Percentiles rank a stretch among this genome's conserved stretches.
These are phyloP conservation scores for Gymnoscopelus microlampas DNA, from an alignment of 2,797 vertebrate species.

Conservation along the genomic window DNA sequence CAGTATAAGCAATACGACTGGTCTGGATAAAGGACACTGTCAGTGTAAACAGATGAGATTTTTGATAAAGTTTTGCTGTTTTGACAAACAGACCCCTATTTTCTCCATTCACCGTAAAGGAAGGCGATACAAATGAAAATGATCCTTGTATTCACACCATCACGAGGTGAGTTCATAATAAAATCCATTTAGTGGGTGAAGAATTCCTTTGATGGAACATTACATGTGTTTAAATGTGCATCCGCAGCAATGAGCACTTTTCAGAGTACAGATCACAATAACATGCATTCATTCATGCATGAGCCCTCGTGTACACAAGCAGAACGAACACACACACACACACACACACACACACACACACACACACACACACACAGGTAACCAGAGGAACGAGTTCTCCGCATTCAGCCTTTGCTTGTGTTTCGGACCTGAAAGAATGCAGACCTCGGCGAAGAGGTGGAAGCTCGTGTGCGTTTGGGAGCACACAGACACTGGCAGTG, in stretches of 20 bases:
- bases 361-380: conserved; percentile 4
- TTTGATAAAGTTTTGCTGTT: no score
- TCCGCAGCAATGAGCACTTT: background rate
- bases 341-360: background rate
- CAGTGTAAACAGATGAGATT: no score
- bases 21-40: no score
- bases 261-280: conserved; percentile 3
- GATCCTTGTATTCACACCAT: no score
- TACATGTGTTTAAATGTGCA: background rate
- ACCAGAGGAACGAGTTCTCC: conserved; percentile 43
- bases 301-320: conserved; percentile 23
- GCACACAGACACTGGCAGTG: conserved; percentile 38
- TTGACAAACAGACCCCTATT: no score
- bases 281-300: conserved; percentile 3
- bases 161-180: no score
- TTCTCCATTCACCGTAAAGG: no score
- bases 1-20: no score
- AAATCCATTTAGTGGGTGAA: no score
- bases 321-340: conserved; percentile 1
- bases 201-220: no score
- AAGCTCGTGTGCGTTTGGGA: conserved; percentile 23
- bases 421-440: conserved; percentile 34
- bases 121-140: no score
- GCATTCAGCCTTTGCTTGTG: conserved; percentile 21
- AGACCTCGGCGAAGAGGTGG: conserved; percentile 31